These are phyloP conservation scores for Phaetusa simplex DNA, from an alignment of 2,113 vertebrate genomes.

Conservation along the genomic window DNA sequence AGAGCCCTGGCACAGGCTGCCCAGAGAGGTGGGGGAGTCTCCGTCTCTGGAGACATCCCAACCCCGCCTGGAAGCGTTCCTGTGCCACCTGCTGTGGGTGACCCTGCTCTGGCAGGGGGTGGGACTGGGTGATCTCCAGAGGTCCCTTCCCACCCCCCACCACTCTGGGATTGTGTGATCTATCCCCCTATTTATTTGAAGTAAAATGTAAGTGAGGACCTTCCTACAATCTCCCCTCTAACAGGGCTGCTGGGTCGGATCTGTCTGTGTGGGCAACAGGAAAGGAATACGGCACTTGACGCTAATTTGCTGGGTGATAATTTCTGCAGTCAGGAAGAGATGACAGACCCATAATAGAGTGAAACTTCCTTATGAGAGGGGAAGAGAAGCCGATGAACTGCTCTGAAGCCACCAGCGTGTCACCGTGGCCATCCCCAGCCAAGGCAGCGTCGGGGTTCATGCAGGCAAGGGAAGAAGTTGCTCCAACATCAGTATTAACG, in stretches of 20 bases:
- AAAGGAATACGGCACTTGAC: background rate
- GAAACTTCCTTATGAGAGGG: background rate
- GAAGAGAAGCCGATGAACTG: background rate
- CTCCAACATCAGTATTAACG: background rate
- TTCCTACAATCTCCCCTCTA: accelerated
- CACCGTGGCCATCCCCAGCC: background rate
- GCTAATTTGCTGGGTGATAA: constrained; percentile 6
- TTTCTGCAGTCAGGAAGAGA: background rate
- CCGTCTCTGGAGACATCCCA: no score
- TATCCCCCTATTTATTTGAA: background rate
- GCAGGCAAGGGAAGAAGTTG: background rate
- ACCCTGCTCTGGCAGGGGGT: no score
- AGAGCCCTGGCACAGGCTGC: no score
- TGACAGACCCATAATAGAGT: background rate
- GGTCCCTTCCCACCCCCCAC: no score
- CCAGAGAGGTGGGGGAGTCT: no score
- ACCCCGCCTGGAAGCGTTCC: no score
- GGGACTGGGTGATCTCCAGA: no score
- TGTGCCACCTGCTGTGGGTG: no score
- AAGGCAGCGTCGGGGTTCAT: background rate
- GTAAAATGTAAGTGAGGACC: background rate
- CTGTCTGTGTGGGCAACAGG: background rate
- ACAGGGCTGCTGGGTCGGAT: background rate
- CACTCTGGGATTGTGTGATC: no score
- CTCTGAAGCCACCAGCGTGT: background rate